Evolutionary conservation across 2,888 invertebrate genomes (phyloP).

Genomic region (Pseudococcus longispinus): DNA sequence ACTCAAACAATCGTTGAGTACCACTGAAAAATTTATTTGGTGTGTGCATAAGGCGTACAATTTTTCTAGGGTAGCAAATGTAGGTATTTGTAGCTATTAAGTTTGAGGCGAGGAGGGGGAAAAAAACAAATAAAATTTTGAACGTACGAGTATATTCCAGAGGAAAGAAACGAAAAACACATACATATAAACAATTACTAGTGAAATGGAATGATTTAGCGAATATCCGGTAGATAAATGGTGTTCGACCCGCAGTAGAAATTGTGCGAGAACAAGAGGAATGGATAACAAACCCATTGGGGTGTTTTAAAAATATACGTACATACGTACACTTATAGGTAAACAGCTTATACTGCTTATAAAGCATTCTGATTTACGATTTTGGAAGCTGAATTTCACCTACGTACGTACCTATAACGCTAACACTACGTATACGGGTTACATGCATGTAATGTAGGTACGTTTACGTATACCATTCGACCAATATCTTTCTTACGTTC

Average conservation of each 20-base stretch:
- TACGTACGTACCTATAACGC: not conserved
- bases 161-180: not conserved
- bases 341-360: not conserved
- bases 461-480: not conserved
- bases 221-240: not conserved
- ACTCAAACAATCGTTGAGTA: too few species aligned
- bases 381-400: not conserved
- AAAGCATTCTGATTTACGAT: not conserved
- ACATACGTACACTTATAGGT: not conserved
- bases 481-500: conserved; percentile 13
- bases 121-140: not conserved
- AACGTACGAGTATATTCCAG: not conserved
- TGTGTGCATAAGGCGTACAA: too few species aligned
- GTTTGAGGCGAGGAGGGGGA: not conserved
- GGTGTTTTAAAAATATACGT: not conserved
- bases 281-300: not conserved
- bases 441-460: not conserved
- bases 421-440: too few species aligned
- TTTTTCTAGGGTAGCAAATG: too few species aligned
- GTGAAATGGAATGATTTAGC: not conserved
- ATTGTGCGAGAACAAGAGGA: not conserved
- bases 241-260: not conserved
- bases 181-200: not conserved
- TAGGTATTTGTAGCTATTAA: not conserved
- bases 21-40: too few species aligned